Evolutionary conservation across 2,113 vertebrate species (phyloP), one percentile per base, ranked within the genome.

Genomic region (Axis porcinus): DNA sequence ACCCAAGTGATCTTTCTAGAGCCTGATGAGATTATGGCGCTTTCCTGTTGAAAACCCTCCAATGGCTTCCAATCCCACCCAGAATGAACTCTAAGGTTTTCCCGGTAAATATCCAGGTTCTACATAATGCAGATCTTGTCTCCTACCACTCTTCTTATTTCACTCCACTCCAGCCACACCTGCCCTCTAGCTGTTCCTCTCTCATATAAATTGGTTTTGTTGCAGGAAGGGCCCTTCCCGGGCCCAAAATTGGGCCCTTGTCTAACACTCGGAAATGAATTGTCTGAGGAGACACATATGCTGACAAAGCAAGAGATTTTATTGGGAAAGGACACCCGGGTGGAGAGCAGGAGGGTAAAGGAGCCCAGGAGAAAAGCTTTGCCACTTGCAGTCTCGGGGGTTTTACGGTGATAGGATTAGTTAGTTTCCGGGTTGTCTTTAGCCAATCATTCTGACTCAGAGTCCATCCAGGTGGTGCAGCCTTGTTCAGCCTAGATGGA

Each of bases 1-100:
- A 19, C 28, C 64, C 19, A 33, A 30, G 12, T 28, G 33, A 87
- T 83, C 47, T 93, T 86, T 93, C 86, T 95, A 87, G 74, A 96
- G 21, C 57, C 57, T 83, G 25, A 79, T 91, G 62, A 79, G 62
- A 45, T 91, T 36, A 74, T 83, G 60, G 54, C 13, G 23, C 25
- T 95, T 96, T 82, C 70, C 55, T 95, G 19, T 96, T 87, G 89
- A 93, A 95, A 89, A 70, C 52, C 43, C 54, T 95, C 52, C 33
- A 27, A 33, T 81, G 43, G 43, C 25, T 95, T 97, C 84, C 55
- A 62, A 1, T 94, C 9, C 67, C 50, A 85, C 47, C 91, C 58
- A 25, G 40, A 43, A 86, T 87, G 30, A 92, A 97, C 92, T 28
- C 27, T 21, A 62, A 17, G 11, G 7, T 64, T 84, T 58, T 36